Evolutionary conservation across 2,113 vertebrate genomes (phyloP).

Genomic region (Perca schrenkii): DNA sequence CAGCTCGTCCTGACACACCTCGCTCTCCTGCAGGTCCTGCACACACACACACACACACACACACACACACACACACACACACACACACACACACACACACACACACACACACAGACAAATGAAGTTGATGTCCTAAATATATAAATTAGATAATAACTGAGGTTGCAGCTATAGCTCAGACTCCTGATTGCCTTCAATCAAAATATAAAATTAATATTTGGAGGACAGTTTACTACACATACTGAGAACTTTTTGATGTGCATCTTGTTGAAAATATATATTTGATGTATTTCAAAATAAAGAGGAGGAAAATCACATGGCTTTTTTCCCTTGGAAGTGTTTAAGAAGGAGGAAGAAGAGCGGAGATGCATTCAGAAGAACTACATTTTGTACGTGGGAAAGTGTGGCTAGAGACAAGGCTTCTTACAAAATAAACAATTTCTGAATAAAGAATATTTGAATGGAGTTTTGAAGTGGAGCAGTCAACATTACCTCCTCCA

Average conservation of each 20-base stretch:
- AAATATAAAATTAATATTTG: neutral
- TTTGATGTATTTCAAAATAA: neutral
- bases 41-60: slow-evolving; percentile 1
- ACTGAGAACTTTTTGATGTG: too few relatives aligned
- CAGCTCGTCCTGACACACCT: slow-evolving; percentile 92
- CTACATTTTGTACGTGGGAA: neutral
- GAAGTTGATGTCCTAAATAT: neutral
- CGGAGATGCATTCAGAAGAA: neutral
- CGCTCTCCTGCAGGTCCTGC: slow-evolving; percentile 94
- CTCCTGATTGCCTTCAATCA: neutral
- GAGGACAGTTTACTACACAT: neutral
- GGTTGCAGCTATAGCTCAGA: neutral
- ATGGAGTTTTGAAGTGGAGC: neutral
- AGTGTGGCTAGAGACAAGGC: neutral
- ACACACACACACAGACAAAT: slow-evolving; percentile 3
- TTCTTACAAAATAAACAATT: neutral
- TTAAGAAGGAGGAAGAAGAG: neutral
- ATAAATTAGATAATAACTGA: neutral
- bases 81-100: slow-evolving; percentile 4
- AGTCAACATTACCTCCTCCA: slow-evolving; percentile 74
- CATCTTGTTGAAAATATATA: too few relatives aligned
- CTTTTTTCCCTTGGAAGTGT: neutral
- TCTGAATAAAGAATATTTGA: neutral
- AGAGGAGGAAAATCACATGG: neutral
- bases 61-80: slow-evolving; percentile 17